A percentile compares a stretch with the other conserved stretches of the same genome.
phyloP scores from a whole-genome alignment of 2,113 vertebrate genomes.

The Microtus montanus region DNA sequence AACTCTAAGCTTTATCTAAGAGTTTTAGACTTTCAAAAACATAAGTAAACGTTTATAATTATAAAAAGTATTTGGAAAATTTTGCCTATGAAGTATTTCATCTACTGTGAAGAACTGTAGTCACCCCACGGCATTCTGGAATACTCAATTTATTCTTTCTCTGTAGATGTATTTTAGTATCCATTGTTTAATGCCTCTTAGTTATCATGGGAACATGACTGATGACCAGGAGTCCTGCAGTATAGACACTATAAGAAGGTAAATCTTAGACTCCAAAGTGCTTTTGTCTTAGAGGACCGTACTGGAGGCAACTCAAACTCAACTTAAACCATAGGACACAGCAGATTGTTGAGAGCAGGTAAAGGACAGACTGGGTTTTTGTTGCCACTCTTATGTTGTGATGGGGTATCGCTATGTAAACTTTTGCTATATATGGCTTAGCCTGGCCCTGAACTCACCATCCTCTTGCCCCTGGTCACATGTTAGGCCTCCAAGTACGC shows the following conservation, averaged over 20 bases:
- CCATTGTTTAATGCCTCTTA: neutral
- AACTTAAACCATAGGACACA: neutral
- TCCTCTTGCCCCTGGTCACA: too few relatives aligned
- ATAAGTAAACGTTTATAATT: neutral
- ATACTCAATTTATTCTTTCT: neutral
- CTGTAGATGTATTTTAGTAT: too few relatives aligned
- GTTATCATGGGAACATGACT: neutral
- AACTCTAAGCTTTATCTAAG: slow-evolving; percentile 6
- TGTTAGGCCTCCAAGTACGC: neutral
- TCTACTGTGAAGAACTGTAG: neutral
- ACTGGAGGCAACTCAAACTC: neutral
- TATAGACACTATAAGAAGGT: neutral
- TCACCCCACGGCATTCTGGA: neutral
- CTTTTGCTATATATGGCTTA: neutral
- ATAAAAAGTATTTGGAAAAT: neutral
- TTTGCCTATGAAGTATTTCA: neutral
- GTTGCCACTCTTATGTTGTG: neutral
- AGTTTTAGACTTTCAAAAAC: neutral
- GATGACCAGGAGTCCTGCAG: neutral
- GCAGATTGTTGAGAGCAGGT: neutral
- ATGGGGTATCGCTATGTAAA: neutral
- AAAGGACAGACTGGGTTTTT: neutral
- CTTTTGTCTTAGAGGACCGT: neutral
- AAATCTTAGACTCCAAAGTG: neutral
- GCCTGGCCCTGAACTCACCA: neutral